phyloP scores from a whole-genome alignment of 2,888 invertebrate genomes.

The Acanthosepion pharaonis region DNA sequence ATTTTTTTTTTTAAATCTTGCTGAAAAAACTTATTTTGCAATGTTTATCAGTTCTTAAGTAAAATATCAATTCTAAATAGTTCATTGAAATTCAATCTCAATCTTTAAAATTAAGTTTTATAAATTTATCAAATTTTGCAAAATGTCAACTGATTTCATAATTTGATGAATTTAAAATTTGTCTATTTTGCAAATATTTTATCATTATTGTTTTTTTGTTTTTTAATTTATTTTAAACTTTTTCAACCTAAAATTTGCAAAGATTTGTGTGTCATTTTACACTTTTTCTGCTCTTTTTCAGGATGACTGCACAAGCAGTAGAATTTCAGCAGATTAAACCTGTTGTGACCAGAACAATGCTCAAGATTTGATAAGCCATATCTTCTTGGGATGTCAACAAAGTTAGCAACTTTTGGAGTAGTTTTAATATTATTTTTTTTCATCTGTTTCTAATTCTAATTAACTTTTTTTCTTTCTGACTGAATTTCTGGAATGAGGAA shows the following conservation, averaged over 20 bases:
- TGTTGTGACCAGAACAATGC: constrained; percentile 77
- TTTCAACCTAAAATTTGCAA: not conserved
- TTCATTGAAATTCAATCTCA: too few species aligned
- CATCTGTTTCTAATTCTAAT: not conserved
- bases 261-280: constrained; percentile 24
- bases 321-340: constrained; percentile 80
- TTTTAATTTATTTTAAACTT: not conserved
- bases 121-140: too few species aligned
- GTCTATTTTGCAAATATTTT: too few species aligned
- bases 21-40: too few species aligned
- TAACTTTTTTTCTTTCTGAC: not conserved
- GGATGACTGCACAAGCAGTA: constrained; percentile 81
- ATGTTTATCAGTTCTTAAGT: not conserved
- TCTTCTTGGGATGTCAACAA: constrained; percentile 77
- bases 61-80: too few species aligned
- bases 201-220: too few species aligned
- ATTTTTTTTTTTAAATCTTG: not conserved
- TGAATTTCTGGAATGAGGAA: too few species aligned
- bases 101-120: too few species aligned
- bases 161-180: too few species aligned
- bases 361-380: constrained; percentile 78
- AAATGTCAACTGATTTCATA: too few species aligned
- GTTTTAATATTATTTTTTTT: not conserved
- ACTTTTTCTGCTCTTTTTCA: constrained; percentile 55
- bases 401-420: constrained; percentile 75